Base-by-base conservation (phyloP, 2,797 vertebrate genomes). In the Borostomias antarcticus region DNA sequence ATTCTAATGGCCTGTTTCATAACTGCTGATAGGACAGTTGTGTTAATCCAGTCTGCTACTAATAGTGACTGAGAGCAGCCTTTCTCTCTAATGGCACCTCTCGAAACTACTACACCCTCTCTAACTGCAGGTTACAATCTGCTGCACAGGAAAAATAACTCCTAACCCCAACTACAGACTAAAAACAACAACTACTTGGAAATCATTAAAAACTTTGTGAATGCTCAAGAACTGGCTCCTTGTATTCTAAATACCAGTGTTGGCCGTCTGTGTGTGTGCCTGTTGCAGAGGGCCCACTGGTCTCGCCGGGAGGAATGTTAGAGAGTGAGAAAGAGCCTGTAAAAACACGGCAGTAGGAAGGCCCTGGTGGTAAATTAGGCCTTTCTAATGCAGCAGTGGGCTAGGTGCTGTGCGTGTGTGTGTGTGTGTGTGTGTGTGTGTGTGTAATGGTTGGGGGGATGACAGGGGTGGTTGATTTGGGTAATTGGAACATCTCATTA, bases 51-150 rank as follows among this genome's bases (percentile, higher is more conserved):
- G 52, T 76, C 74, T 86, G 84, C 88, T 89, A 87, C 84, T 78
- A 85, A 76, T 1, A 45, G 40, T 13, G 13, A 2, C 2, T 45
- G 15, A 76, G 79, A 86, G 85, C 80, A 72, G 70, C 65, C 72
- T 84, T 88, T 89, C 85, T 84, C 80, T 87, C 68, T 87, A 89
- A 90, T 89, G 82, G 84, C 84, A 77, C 82, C 81, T 85, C 82
- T 90, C 80, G 77, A 88, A 87, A 87, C 82, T 88, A 82, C 80
- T 83, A 87, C 90, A 86, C 88, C 88, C 86, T 72, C 66, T 86
- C 85, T 90, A 91, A 91, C 73, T 89, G 85, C 84, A 88, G 79
- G 86, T 86, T 88, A 66, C 83, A 85, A 78, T 82, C 77, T 73
- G 72, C 68, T 71, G 82, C 72, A 67, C 62, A 75, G 73, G 72